phyloP scores from a whole-genome alignment of 2,888 invertebrate species.

The Morpho achilles region DNA sequence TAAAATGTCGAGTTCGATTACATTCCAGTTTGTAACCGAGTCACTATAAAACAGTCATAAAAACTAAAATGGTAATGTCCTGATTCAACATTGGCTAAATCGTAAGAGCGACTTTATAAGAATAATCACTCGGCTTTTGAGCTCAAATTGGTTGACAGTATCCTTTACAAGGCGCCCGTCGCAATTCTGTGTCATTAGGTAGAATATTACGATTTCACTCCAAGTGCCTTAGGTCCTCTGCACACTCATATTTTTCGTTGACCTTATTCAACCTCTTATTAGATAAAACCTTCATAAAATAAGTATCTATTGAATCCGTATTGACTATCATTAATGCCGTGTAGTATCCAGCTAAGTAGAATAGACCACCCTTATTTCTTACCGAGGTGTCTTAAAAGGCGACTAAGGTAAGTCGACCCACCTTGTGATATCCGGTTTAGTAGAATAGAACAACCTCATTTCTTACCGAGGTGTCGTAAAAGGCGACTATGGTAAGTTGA shows the following conservation, averaged over 20 bases:
- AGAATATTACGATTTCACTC: not conserved
- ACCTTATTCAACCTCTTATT: not conserved
- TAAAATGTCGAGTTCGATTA: not conserved
- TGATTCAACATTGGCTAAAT: conserved; percentile 13
- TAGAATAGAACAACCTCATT: too few relatives aligned
- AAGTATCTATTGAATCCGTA: too few relatives aligned
- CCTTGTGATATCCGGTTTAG: too few relatives aligned
- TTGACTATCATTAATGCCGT: too few relatives aligned
- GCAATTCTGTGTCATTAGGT: conserved; percentile 1
- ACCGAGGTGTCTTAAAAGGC: too few relatives aligned
- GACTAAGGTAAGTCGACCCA: too few relatives aligned
- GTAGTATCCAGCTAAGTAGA: too few relatives aligned
- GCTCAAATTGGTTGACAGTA: conserved; percentile 14
- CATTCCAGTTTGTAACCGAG: not conserved
- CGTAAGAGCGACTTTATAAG: conserved; percentile 8
- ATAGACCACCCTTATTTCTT: too few relatives aligned
- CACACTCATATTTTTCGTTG: not conserved
- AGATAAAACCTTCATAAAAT: too few relatives aligned
- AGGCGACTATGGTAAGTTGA: too few relatives aligned
- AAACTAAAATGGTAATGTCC: conserved; percentile 16
- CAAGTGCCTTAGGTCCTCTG: conserved; percentile 1
- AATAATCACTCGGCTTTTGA: conserved; percentile 13
- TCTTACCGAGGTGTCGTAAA: too few relatives aligned
- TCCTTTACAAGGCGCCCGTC: conserved; percentile 17
- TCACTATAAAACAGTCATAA: not conserved